Percentiles rank a stretch among this genome's conserved stretches.
Evolutionary conservation across 2,113 vertebrate genomes (phyloP).

Genomic region (Rhinoderma darwinii): DNA sequence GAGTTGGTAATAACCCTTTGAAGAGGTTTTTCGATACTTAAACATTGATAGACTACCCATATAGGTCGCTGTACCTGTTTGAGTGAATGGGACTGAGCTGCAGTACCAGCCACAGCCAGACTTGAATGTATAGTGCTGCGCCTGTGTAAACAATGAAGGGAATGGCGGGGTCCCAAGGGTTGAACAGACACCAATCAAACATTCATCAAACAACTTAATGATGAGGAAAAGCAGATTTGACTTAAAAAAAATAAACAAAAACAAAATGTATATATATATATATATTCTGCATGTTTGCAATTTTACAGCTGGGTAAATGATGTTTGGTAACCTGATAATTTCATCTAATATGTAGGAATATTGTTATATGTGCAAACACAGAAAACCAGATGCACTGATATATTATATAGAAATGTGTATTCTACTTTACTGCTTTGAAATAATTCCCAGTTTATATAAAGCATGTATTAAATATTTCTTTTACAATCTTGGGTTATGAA

Average conservation of each 20-base stretch:
- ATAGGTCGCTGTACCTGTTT: no score
- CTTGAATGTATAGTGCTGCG: no score
- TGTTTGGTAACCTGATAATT: not conserved
- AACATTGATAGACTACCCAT: no score
- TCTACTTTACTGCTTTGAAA: not conserved
- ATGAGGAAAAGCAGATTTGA: no score
- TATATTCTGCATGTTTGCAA: not conserved
- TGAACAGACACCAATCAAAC: no score
- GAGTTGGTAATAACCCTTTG: no score
- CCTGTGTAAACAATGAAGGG: no score
- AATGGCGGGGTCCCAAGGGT: no score
- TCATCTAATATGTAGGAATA: not conserved
- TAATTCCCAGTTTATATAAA: not conserved
- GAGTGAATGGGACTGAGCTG: no score
- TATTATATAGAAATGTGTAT: not conserved
- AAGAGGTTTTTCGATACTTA: no score
- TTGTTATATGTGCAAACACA: not conserved
- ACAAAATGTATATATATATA: not conserved
- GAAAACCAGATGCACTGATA: not conserved
- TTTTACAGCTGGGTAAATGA: not conserved
- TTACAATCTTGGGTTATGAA: conserved; percentile 8
- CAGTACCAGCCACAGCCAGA: no score
- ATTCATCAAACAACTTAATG: no score
- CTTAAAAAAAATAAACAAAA: not conserved
- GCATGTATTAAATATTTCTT: not conserved